These are phyloP conservation scores for Gila robusta DNA, from an alignment of 2,797 vertebrate genomes.

Conservation along the genomic window DNA sequence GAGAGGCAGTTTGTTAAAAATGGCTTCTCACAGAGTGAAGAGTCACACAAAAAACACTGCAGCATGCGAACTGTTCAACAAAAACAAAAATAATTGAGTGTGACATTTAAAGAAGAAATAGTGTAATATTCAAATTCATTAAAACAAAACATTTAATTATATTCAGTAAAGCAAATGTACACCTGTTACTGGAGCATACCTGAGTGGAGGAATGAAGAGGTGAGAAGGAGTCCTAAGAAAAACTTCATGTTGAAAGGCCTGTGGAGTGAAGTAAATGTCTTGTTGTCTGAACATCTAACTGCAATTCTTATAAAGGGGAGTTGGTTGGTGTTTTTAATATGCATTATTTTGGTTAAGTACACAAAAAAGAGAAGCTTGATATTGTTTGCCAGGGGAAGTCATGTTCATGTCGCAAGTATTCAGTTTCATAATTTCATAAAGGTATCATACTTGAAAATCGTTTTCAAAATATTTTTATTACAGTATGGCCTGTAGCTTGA, in stretches of 20 bases:
- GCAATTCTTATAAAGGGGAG: not conserved
- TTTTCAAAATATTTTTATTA: not conserved
- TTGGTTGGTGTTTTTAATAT: not conserved
- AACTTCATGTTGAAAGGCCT: not conserved
- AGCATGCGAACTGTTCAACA: not conserved
- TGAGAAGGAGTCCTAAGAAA: conserved; percentile 4
- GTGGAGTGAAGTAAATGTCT: not conserved
- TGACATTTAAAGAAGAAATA: not conserved
- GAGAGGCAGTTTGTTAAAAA: not conserved
- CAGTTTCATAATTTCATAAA: not conserved
- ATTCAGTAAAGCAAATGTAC: no score
- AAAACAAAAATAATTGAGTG: not conserved
- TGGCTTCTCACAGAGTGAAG: not conserved
- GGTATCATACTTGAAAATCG: not conserved
- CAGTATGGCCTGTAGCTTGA: not conserved
- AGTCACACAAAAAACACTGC: not conserved
- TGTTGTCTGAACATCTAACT: not conserved
- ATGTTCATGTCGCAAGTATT: not conserved
- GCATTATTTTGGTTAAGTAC: not conserved
- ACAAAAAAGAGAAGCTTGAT: not conserved
- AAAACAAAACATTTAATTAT: not conserved
- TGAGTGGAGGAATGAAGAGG: conserved; percentile 18
- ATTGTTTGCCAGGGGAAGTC: not conserved
- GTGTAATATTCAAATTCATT: not conserved
- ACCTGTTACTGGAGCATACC: conserved; percentile 3